Evolutionary conservation across 2,797 vertebrate species (phyloP).

Genomic region (Rhinella marina): DNA sequence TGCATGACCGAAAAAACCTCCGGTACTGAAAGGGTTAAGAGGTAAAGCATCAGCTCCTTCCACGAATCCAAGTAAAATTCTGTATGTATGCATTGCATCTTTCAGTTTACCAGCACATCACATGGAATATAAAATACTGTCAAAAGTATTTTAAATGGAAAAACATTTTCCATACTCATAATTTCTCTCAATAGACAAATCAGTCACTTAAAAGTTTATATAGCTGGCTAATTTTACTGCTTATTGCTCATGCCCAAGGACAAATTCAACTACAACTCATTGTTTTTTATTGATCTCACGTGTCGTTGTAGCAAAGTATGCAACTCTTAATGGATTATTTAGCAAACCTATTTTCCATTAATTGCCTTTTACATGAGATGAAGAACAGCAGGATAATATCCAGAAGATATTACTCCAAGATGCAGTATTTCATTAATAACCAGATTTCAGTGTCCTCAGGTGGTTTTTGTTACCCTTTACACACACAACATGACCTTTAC

Average conservation of each 20-base stretch:
- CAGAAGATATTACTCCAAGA: conserved; percentile 47
- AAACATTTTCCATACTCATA: not conserved
- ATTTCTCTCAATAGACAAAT: conserved; percentile 3
- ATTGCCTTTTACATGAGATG: conserved; percentile 44
- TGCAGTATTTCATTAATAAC: conserved; percentile 52
- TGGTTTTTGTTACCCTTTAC: conserved; percentile 38
- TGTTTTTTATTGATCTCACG: conserved; percentile 48
- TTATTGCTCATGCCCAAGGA: conserved; percentile 22
- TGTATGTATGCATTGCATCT: not conserved
- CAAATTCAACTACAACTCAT: conserved; percentile 1
- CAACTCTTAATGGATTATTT: conserved; percentile 26
- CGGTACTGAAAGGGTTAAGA: too few relatives aligned
- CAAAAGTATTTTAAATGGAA: not conserved
- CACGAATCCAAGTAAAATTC: not conserved
- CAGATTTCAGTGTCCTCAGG: conserved; percentile 34
- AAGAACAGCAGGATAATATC: conserved; percentile 41
- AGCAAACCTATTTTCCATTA: conserved; percentile 37
- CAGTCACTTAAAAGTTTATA: not conserved
- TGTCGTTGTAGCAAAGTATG: conserved; percentile 47
- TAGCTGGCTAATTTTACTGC: conserved; percentile 12
- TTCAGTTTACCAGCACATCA: not conserved
- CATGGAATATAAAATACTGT: not conserved
- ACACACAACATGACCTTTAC: conserved; percentile 43
- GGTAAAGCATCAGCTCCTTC: too few relatives aligned
- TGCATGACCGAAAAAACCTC: too few relatives aligned